Conservation (phyloP, 2,888 invertebrate genomes). For the Bedellia somnulentella region DNA sequence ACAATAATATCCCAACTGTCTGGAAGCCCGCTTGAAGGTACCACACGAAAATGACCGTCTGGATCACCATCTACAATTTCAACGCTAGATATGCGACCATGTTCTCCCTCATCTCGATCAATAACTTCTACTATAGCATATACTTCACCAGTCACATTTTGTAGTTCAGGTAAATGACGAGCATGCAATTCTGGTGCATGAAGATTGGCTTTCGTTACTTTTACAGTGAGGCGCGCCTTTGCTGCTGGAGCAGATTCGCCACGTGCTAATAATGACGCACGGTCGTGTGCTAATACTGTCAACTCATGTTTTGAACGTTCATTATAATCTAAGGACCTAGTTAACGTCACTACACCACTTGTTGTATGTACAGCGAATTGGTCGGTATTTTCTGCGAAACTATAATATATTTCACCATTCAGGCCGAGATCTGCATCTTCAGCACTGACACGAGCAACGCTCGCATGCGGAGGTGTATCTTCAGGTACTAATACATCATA, state of each 20-base stretch:
- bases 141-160: constrained; percentile 79
- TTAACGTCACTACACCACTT: constrained; percentile 83
- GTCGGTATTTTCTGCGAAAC: constrained; percentile 78
- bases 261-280: constrained; percentile 67
- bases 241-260: constrained; percentile 67
- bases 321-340: constrained; percentile 73
- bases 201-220: constrained; percentile 81
- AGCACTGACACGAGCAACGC: constrained; percentile 78
- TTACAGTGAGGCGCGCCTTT: constrained; percentile 74
- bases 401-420: constrained; percentile 97
- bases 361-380: constrained; percentile 93
- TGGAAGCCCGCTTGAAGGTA: constrained; percentile 54
- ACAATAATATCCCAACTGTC: constrained; percentile 82
- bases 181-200: constrained; percentile 84
- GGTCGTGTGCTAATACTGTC: constrained; percentile 81
- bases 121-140: constrained; percentile 87
- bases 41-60: constrained; percentile 83
- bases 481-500: constrained; percentile 88
- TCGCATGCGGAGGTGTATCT: constrained; percentile 83
- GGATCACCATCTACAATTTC: constrained; percentile 90
- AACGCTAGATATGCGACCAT: constrained; percentile 79
- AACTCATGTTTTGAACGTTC: constrained; percentile 73
- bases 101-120: constrained; percentile 81
- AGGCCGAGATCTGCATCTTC: constrained; percentile 95
- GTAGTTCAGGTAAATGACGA: constrained; percentile 76